Evolutionary conservation across 2,888 invertebrate species (phyloP).

Genomic region (Congeria kusceri): DNA sequence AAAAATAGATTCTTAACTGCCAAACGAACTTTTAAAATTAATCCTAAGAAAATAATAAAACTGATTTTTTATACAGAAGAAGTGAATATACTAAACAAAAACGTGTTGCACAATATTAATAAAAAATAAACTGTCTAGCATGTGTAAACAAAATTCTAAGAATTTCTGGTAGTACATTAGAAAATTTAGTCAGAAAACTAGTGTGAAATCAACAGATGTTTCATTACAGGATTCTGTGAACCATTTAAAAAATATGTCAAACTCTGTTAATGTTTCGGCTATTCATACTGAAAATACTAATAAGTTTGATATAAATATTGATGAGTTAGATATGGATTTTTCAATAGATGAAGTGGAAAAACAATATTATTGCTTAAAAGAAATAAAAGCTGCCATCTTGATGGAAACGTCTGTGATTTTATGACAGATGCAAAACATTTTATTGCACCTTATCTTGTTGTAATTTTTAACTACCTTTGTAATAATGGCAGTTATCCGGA

Average conservation of each 20-base stretch:
- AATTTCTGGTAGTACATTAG: slow-evolving; percentile 7
- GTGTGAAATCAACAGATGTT: neutral
- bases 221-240: no score
- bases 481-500: slow-evolving; percentile 20
- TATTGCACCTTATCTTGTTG: slow-evolving; percentile 12
- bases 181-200: neutral
- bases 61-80: neutral
- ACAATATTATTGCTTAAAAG: slow-evolving; percentile 11
- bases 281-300: slow-evolving; percentile 6
- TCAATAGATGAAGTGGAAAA: neutral
- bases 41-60: neutral
- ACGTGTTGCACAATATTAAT: neutral
- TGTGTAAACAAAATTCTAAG: neutral
- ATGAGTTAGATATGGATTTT: neutral
- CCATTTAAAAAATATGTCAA: neutral
- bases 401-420: slow-evolving; percentile 20
- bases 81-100: slow-evolving; percentile 1
- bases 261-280: neutral
- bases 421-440: neutral
- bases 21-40: neutral
- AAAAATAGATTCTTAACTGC: neutral
- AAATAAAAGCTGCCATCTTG: slow-evolving; percentile 22
- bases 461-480: slow-evolving; percentile 27
- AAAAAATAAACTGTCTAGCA: neutral
- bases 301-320: neutral